Evolutionary conservation across 1,140 invertebrate species (phyloP).

Genomic region (Platyscapa corneri): DNA sequence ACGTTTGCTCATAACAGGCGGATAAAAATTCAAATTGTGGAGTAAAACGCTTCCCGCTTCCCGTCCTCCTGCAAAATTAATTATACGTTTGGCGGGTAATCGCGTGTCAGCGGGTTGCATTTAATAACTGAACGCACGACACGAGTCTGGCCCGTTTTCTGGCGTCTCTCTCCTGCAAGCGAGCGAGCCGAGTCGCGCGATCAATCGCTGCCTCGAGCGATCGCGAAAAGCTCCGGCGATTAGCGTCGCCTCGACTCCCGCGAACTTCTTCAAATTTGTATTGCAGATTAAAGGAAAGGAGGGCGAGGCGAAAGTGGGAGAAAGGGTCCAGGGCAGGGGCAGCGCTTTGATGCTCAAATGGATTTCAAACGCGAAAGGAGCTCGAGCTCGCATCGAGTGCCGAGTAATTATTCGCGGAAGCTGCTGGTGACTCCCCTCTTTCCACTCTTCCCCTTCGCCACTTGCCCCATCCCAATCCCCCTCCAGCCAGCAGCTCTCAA

Average conservation of each 20-base stretch:
- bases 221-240: too few relatives aligned
- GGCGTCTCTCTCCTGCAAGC: too few relatives aligned
- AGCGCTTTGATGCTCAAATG: not conserved
- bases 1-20: not conserved
- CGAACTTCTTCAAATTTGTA: not conserved
- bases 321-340: not conserved
- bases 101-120: not conserved
- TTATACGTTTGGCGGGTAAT: not conserved
- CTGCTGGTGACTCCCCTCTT: not conserved
- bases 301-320: not conserved
- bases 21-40: not conserved
- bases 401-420: constrained; percentile 32
- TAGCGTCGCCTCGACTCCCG: too few relatives aligned
- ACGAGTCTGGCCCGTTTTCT: not conserved
- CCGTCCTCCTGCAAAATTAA: not conserved
- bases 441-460: not conserved
- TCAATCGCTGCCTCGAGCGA: too few relatives aligned
- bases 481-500: too few relatives aligned
- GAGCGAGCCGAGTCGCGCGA: too few relatives aligned
- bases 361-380: not conserved
- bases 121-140: constrained; percentile 14
- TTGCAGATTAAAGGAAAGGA: constrained; percentile 1
- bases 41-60: too few relatives aligned
- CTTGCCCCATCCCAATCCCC: not conserved
- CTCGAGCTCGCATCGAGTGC: not conserved